Conservation (phyloP, 2,888 invertebrate species). For the Mythimna loreyi region DNA sequence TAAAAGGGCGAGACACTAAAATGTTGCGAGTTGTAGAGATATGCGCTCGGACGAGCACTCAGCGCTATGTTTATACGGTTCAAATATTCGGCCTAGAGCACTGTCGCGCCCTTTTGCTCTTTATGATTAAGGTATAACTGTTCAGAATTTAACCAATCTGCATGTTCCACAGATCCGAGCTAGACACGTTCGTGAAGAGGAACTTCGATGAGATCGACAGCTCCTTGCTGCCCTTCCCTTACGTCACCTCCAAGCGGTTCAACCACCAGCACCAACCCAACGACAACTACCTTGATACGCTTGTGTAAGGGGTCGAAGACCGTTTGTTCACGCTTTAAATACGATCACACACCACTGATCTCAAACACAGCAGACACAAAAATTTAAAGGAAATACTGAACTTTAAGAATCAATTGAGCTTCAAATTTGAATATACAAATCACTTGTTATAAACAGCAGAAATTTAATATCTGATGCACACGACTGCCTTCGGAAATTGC, state of each 20-base stretch:
- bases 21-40: too few relatives aligned
- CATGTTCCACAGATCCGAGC: constrained; percentile 79
- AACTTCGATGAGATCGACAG: constrained; percentile 93
- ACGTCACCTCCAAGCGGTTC: constrained; percentile 88
- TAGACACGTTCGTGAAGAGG: constrained; percentile 88
- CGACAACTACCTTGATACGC: constrained; percentile 83
- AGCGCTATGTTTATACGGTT: too few relatives aligned
- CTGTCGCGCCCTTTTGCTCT: too few relatives aligned
- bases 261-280: constrained; percentile 90
- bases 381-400: not conserved
- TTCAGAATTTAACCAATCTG: not conserved
- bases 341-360: constrained; percentile 20
- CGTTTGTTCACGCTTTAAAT: constrained; percentile 23
- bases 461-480: too few relatives aligned
- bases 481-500: too few relatives aligned
- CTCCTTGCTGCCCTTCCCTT: constrained; percentile 86
- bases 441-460: too few relatives aligned
- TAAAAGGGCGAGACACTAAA: too few relatives aligned
- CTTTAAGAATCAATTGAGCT: not conserved
- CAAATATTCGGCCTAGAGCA: too few relatives aligned
- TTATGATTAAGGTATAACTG: too few relatives aligned
- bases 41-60: too few relatives aligned
- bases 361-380: constrained; percentile 5
- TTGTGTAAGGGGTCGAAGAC: constrained; percentile 74
- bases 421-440: not conserved